Percentiles rank a stretch among this genome's conserved stretches.
Evolutionary conservation across 2,888 invertebrate species (phyloP).

Genomic region (Xestia ashworthii): DNA sequence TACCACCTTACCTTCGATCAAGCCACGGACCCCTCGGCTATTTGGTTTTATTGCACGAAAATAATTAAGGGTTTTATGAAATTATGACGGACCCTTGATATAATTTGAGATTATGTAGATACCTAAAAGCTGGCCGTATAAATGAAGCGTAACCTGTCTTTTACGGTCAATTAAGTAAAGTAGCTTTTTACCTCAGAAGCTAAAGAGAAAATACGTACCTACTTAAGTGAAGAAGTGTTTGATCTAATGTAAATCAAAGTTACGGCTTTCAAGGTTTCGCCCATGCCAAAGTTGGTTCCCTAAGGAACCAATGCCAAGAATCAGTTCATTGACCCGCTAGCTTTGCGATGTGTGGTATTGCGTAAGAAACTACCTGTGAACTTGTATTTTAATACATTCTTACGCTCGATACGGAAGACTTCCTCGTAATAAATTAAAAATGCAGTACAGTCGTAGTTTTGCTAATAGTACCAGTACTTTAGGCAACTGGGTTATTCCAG

Average conservation of each 20-base stretch:
- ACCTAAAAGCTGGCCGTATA: slow-evolving; percentile 1
- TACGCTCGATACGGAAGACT: background rate
- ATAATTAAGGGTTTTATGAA: slow-evolving; percentile 1
- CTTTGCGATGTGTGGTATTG: background rate
- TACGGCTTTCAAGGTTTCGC: background rate
- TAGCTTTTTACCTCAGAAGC: background rate
- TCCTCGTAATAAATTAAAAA: background rate
- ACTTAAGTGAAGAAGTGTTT: background rate
- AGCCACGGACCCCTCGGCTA: background rate
- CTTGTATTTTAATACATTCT: background rate
- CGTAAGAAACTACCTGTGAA: too few species aligned
- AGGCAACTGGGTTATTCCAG: too few species aligned
- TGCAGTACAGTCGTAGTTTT: background rate
- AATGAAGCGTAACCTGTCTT: background rate
- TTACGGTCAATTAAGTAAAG: slow-evolving; percentile 8
- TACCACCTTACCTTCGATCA: background rate
- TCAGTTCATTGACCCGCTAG: background rate
- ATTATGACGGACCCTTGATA: background rate
- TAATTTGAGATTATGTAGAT: background rate
- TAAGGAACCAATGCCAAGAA: too few species aligned
- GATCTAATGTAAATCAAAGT: background rate
- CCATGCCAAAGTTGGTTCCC: background rate
- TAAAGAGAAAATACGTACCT: background rate
- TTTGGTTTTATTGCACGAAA: background rate
- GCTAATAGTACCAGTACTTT: too few species aligned